phyloP scores from a whole-genome alignment of 2,888 invertebrate genomes.

The Sinodicranocentrus sp. region DNA sequence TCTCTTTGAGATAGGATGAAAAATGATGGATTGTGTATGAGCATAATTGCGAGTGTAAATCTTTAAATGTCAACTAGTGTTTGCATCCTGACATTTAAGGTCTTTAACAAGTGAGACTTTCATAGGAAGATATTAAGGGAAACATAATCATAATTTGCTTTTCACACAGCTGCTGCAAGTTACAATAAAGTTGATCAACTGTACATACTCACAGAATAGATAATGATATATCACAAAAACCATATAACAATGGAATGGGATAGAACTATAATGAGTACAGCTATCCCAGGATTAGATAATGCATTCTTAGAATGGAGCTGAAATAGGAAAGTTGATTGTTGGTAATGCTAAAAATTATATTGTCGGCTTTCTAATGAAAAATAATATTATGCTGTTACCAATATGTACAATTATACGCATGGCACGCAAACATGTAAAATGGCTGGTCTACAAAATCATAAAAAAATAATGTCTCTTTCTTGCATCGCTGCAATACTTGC shows the following conservation, averaged over 20 bases:
- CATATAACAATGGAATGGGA: background rate
- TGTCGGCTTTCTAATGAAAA: conserved; percentile 37
- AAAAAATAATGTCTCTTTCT: conserved; percentile 59
- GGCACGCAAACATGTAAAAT: background rate
- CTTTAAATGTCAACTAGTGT: too few species aligned
- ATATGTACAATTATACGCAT: background rate
- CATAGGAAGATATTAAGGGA: background rate
- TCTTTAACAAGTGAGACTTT: background rate
- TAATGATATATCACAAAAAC: background rate
- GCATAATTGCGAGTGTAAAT: too few species aligned
- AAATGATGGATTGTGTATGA: too few species aligned
- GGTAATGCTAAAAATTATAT: background rate
- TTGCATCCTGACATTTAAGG: background rate
- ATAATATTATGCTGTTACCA: conserved; percentile 3
- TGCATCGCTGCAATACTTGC: conserved; percentile 27
- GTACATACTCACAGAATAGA: conserved; percentile 26
- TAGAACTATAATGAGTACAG: background rate
- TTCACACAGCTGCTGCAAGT: conserved; percentile 59
- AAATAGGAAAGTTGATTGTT: background rate
- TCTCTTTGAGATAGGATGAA: too few species aligned
- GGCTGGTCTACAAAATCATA: conserved; percentile 14
- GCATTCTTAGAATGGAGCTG: background rate
- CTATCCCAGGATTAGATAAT: background rate
- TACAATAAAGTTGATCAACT: conserved; percentile 61
- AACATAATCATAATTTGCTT: background rate